Conservation (phyloP, 1,140 invertebrate genomes). For the Mercenaria mercenaria region DNA sequence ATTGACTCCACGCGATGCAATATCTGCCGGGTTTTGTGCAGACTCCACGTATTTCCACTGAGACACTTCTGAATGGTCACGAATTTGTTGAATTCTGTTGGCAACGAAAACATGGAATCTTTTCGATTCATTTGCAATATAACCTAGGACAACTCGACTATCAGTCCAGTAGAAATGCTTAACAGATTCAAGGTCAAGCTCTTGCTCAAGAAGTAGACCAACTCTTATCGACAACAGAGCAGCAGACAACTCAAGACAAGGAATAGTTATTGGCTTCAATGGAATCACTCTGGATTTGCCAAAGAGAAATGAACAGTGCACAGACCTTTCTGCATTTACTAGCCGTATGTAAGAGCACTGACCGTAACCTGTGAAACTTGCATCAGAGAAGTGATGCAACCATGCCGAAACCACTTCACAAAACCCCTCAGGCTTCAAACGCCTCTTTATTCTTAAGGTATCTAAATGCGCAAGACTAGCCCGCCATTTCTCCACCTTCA, state of each 20-base stretch:
- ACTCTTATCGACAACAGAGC: slow-evolving; percentile 53
- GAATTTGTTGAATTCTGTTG: too few species aligned
- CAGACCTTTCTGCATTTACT: background rate
- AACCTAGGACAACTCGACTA: slow-evolving; percentile 53
- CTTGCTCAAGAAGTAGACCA: slow-evolving; percentile 12
- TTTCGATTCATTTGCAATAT: slow-evolving; percentile 56
- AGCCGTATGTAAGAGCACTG: slow-evolving; percentile 70
- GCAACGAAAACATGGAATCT: slow-evolving; percentile 55
- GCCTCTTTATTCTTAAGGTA: slow-evolving; percentile 44
- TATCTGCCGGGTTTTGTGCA: slow-evolving; percentile 60
- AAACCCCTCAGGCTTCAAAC: slow-evolving; percentile 67
- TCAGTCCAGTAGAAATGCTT: slow-evolving; percentile 57
- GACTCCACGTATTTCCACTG: slow-evolving; percentile 25
- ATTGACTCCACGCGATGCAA: slow-evolving; percentile 1
- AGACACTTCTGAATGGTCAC: background rate
- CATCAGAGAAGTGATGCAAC: slow-evolving; percentile 75
- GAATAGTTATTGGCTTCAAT: slow-evolving; percentile 49
- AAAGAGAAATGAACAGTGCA: slow-evolving; percentile 68
- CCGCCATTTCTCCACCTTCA: slow-evolving; percentile 60
- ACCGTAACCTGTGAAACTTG: slow-evolving; percentile 68
- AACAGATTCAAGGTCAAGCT: background rate
- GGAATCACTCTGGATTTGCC: slow-evolving; percentile 69
- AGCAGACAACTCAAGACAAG: slow-evolving; percentile 59
- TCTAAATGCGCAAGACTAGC: slow-evolving; percentile 6
- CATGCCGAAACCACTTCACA: slow-evolving; percentile 2